Evolutionary conservation across 2,888 invertebrate species (phyloP).

Genomic region (Drosophila mercatorum): DNA sequence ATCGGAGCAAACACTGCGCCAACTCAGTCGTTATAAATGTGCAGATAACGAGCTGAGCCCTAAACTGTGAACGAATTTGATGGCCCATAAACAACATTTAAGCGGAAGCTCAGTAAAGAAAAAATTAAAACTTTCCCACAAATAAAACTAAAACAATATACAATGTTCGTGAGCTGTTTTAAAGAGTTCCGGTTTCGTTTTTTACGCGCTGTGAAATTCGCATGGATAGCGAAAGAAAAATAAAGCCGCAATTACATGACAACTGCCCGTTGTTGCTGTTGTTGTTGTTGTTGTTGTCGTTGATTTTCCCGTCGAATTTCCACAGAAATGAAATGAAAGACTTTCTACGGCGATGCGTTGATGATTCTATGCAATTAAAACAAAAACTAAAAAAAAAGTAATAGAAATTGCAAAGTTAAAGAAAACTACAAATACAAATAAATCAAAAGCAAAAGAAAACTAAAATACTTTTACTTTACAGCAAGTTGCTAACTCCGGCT

Average conservation of each 20-base stretch:
- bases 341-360: constrained; percentile 53
- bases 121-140: constrained; percentile 51
- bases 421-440: constrained; percentile 15
- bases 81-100: constrained; percentile 37
- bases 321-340: constrained; percentile 67
- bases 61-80: constrained; percentile 26
- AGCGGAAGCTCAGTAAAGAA: constrained; percentile 17
- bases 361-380: constrained; percentile 56
- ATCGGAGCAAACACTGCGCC: constrained; percentile 25
- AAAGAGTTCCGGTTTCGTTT: constrained; percentile 46
- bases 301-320: constrained; percentile 54
- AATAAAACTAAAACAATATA: constrained; percentile 28
- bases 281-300: constrained; percentile 4
- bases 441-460: constrained; percentile 36
- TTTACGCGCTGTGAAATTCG: constrained; percentile 36
- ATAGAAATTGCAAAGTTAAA: constrained; percentile 26
- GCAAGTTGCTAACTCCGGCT: constrained; percentile 39
- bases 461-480: constrained; percentile 68
- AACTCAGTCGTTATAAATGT: background rate
- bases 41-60: constrained; percentile 14
- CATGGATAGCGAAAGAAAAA: constrained; percentile 28
- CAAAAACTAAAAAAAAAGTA: constrained; percentile 1
- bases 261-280: constrained; percentile 19
- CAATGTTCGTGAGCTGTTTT: constrained; percentile 11
- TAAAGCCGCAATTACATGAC: constrained; percentile 54